Percentiles rank a stretch among this genome's conserved stretches.
phyloP scores from a whole-genome alignment of 2,113 vertebrate species.

The Genyomyrus donnyi region DNA sequence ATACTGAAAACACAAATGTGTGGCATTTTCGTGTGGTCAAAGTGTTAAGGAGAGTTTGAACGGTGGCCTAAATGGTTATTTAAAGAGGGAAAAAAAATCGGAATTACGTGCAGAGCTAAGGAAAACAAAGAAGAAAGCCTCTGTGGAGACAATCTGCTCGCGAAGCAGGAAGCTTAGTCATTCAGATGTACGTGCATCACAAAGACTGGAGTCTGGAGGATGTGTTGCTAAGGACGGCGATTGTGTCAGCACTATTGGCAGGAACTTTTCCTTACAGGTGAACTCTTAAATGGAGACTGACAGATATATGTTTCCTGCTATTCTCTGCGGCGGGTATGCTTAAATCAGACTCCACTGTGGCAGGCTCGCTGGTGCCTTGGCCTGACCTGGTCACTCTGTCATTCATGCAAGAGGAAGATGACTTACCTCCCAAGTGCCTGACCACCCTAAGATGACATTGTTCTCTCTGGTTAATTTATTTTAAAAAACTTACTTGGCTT shows the following conservation, averaged over 20 bases:
- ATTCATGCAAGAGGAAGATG: constrained; percentile 32
- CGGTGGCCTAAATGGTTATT: constrained; percentile 16
- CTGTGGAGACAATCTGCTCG: constrained; percentile 28
- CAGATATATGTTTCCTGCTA: constrained; percentile 50
- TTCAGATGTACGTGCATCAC: constrained; percentile 31
- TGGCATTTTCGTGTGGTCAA: constrained; percentile 39
- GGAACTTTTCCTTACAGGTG: constrained; percentile 48
- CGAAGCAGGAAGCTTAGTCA: constrained; percentile 40
- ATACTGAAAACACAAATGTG: constrained; percentile 34
- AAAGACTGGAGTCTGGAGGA: constrained; percentile 40
- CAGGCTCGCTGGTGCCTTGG: constrained; percentile 15
- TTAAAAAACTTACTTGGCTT: neutral
- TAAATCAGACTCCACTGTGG: constrained; percentile 27
- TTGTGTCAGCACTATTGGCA: constrained; percentile 45
- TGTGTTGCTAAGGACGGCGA: constrained; percentile 39
- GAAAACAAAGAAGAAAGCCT: constrained; percentile 22
- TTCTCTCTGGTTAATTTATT: neutral
- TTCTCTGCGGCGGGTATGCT: constrained; percentile 33
- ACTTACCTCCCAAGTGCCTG: neutral
- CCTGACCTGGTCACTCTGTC: constrained; percentile 17
- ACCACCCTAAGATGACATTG: neutral
- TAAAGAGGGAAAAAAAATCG: neutral
- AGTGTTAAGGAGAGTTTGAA: constrained; percentile 45
- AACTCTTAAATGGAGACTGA: constrained; percentile 51
- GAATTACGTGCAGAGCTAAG: constrained; percentile 16